A percentile compares a stretch with the other conserved stretches of the same genome.
Conservation (phyloP, 2,888 invertebrate species). For the Coleophora deauratella region DNA sequence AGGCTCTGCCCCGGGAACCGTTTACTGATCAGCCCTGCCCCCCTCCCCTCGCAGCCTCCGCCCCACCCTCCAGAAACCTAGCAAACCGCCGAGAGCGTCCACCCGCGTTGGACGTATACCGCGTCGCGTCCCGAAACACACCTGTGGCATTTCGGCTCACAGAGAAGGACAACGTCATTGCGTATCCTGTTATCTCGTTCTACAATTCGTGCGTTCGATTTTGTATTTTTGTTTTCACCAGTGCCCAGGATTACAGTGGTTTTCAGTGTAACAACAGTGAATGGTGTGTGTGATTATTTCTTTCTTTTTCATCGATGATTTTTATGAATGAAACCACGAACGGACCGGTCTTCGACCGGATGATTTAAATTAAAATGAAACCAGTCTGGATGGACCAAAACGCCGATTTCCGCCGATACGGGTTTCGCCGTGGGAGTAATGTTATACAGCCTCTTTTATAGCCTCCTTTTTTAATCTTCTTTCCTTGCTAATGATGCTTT, state of each 20-base stretch:
- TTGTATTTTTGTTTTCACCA: constrained; percentile 26
- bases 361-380: constrained; percentile 31
- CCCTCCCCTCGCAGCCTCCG: constrained; percentile 28
- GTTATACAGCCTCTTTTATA: constrained; percentile 18
- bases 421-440: constrained; percentile 40
- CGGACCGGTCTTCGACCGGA: constrained; percentile 35
- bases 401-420: constrained; percentile 41
- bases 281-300: constrained; percentile 19
- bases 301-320: constrained; percentile 21
- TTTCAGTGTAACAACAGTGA: constrained; percentile 29
- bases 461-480: constrained; percentile 5
- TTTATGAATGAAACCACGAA: constrained; percentile 38
- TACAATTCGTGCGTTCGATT: constrained; percentile 26
- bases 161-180: constrained; percentile 21
- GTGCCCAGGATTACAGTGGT: constrained; percentile 46
- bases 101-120: constrained; percentile 29
- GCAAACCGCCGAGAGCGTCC: constrained; percentile 41
- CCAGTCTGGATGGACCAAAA: constrained; percentile 33
- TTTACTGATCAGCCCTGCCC: constrained; percentile 43
- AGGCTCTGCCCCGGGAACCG: constrained; percentile 51
- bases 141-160: constrained; percentile 41
- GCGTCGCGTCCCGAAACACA: constrained; percentile 22
- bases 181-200: constrained; percentile 17
- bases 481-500: constrained; percentile 21
- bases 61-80: constrained; percentile 23